phyloP scores from a whole-genome alignment of 2,797 vertebrate species.

The Heterohyrax brucei region DNA sequence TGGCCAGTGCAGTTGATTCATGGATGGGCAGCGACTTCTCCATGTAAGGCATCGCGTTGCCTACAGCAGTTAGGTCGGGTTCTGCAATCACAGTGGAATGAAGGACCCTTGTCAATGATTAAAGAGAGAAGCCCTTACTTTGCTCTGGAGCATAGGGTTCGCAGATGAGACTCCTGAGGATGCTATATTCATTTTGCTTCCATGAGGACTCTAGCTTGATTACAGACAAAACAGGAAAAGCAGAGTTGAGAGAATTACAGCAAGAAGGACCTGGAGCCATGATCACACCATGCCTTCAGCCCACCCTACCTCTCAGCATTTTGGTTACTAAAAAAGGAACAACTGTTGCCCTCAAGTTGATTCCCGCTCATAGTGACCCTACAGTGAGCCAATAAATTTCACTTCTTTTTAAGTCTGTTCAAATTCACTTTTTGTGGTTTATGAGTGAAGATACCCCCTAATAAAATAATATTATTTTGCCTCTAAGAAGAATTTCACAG shows the following conservation, averaged over 20 bases:
- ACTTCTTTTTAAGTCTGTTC: not conserved
- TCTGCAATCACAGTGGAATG: not conserved
- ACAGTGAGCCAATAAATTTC: not conserved
- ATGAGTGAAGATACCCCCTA: not conserved
- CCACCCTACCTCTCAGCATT: not conserved
- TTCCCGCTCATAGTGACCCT: no score
- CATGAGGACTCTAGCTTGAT: not conserved
- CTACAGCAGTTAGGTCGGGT: not conserved
- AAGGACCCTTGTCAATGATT: not conserved
- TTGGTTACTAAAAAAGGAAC: not conserved
- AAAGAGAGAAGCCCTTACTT: not conserved
- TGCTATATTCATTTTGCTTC: not conserved
- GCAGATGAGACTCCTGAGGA: not conserved
- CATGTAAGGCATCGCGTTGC: not conserved
- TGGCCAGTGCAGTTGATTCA: not conserved
- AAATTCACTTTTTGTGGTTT: slow-evolving; percentile 41
- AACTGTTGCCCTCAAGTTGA: no score
- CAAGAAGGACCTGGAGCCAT: no score
- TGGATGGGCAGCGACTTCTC: not conserved
- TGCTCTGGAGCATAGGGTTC: not conserved
- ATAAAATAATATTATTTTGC: slow-evolving; percentile 30
- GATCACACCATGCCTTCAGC: not conserved
- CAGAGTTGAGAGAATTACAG: not conserved
- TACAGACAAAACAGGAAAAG: not conserved
- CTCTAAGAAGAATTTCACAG: slow-evolving; percentile 58